phyloP scores from a whole-genome alignment of 1,140 invertebrate species.

The Scaptomyza pallida region DNA sequence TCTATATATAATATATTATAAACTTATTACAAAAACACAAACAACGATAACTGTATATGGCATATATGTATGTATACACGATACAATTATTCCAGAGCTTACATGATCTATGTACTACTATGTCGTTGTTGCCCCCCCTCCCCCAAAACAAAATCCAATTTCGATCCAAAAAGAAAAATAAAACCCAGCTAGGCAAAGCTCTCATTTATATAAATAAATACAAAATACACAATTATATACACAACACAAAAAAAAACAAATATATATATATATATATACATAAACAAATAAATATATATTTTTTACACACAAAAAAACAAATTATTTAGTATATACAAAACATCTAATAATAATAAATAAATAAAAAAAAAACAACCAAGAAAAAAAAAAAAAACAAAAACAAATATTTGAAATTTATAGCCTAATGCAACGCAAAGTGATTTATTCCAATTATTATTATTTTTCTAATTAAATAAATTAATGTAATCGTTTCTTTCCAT shows the following conservation, averaged over 20 bases:
- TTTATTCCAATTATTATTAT: conserved; percentile 83
- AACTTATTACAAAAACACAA: conserved; percentile 22
- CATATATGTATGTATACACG: conserved; percentile 5
- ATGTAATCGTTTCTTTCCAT: conserved; percentile 61
- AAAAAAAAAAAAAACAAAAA: conserved; percentile 23
- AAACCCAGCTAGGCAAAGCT: conserved; percentile 34
- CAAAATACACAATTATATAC: conserved; percentile 21
- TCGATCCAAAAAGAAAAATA: conserved; percentile 23
- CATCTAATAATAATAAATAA: conserved; percentile 21
- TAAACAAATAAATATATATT: conserved; percentile 36
- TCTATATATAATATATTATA: conserved; percentile 45
- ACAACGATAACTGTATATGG: conserved; percentile 27
- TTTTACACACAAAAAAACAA: conserved; percentile 41
- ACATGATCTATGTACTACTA: conserved; percentile 40
- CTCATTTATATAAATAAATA: conserved; percentile 32
- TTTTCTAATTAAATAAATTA: conserved; percentile 79
- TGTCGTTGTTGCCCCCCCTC: conserved; percentile 41
- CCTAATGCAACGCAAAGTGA: conserved; percentile 76
- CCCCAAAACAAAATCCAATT: no score
- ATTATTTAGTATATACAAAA: conserved; percentile 51
- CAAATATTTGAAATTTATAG: conserved; percentile 67
- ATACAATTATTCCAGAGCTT: conserved; percentile 50
- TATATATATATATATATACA: conserved; percentile 29
- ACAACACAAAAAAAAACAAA: conserved; percentile 26
- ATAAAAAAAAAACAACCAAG: conserved; percentile 22